Base-by-base conservation (phyloP, 1,140 invertebrate genomes). In the Hypsibius dujardini region DNA sequence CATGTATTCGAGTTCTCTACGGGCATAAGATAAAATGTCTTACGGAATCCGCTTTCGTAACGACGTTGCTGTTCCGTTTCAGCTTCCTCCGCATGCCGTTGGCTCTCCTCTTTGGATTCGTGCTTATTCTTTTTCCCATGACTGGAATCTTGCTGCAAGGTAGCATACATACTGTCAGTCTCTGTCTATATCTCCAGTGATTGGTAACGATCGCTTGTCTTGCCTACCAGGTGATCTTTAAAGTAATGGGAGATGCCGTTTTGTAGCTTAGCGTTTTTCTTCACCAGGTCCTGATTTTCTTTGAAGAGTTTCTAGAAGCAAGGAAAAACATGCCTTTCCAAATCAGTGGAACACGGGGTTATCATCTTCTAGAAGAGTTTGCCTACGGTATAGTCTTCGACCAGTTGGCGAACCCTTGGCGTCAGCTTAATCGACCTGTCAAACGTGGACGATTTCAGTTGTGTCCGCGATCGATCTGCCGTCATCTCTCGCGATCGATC, bases 1-100 rank as follows among this genome's bases (percentile, higher is more conserved):
- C 7, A n/a, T n/a, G 50, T n/a, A 56, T n/a, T n/a, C 7, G 50
- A 7, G 7, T 56, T 56, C 50, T 56, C 50, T 56, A 56, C n/a
- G 50, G 50, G 50, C n/a, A 56, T 7, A 7, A 56, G n/a, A 56
- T 7, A n/a, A 56, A 56, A 56, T 56, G n/a, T 56, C 7, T 7
- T 67, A 67, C 62, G 7, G 45, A 67, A 67, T 7, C 62, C 62
- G 42, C 62, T 67, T 42, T 67, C 62, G 62, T 14, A 67, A 14
- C 62, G 62, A 3, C 62, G 7, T 42, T 67, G 62, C 3, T 67
- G 62, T 42, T 67, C 62, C 3, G 7, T 42, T 42, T 67, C 62
- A 7, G 62, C 62, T 67, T 67, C 62, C 45, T 42, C 62, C 7
- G 62, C 62, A 3, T 42, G 7, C 3, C 62, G 62, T 14, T 67